These are phyloP conservation scores for Leptosomus discolor DNA, from an alignment of 2,113 vertebrate species.

Conservation along the genomic window DNA sequence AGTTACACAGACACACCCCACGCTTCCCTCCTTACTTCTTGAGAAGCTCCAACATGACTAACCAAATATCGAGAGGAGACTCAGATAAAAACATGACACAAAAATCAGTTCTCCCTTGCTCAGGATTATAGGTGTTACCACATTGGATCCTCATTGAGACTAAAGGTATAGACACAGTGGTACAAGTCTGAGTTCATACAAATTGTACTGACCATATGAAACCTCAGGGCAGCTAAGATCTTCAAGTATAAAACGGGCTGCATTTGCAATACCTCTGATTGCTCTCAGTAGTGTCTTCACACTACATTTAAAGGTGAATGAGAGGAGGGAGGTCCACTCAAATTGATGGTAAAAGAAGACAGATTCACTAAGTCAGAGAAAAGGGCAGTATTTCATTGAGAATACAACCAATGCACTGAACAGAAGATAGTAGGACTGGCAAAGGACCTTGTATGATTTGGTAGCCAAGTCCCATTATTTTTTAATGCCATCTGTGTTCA, in stretches of 20 bases:
- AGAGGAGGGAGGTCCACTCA: not conserved
- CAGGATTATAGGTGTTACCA: not conserved
- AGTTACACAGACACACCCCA: not conserved
- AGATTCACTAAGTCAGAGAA: not conserved
- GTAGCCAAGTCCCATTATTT: not conserved
- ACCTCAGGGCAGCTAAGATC: not conserved
- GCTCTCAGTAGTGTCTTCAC: not conserved
- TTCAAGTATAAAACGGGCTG: not conserved
- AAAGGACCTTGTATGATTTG: not conserved
- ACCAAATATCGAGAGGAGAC: not conserved
- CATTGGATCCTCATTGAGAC: too few relatives aligned
- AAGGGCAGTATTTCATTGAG: not conserved
- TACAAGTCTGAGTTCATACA: not conserved
- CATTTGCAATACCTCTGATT: not conserved
- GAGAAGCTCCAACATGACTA: not conserved
- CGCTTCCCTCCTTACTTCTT: not conserved
- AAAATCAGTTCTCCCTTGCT: not conserved
- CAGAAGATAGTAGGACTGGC: not conserved
- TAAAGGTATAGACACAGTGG: not conserved
- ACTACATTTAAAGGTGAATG: not conserved
- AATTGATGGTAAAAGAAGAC: not conserved
- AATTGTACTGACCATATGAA: rapidly evolving
- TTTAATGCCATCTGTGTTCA: not conserved
- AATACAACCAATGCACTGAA: not conserved
- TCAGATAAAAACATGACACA: not conserved